A percentile compares a stretch with the other conserved stretches of the same genome.
Evolutionary conservation across 2,113 vertebrate genomes (phyloP).

Genomic region (Protobothrops flavoviridis): DNA sequence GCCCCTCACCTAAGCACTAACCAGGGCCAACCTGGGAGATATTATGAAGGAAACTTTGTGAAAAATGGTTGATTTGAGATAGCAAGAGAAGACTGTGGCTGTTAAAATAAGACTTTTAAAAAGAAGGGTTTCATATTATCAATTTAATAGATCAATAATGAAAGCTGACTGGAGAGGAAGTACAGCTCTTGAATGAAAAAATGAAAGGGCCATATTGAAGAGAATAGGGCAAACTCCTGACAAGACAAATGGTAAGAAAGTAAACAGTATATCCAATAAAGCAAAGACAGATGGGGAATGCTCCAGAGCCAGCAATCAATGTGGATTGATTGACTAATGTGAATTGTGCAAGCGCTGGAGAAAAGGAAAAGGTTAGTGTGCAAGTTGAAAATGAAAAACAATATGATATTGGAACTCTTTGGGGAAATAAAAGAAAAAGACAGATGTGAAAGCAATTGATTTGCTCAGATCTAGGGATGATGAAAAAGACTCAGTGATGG

Average conservation of each 20-base stretch:
- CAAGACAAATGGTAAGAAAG: background rate
- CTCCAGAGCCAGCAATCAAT: constrained; percentile 37
- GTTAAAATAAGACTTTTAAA: background rate
- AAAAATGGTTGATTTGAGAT: background rate
- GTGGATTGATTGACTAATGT: constrained; percentile 46
- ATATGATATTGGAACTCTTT: constrained; percentile 46
- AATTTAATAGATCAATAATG: constrained; percentile 6
- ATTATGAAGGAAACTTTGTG: background rate
- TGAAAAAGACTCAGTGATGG: constrained; percentile 36
- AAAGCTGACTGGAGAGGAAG: constrained; percentile 16
- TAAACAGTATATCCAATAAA: constrained; percentile 33
- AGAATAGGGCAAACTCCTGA: constrained; percentile 11
- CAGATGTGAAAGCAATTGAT: constrained; percentile 55
- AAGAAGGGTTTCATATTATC: background rate
- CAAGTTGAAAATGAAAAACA: constrained; percentile 45
- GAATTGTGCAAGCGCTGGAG: constrained; percentile 42
- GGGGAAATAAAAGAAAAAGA: constrained; percentile 35
- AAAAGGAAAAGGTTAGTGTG: constrained; percentile 21
- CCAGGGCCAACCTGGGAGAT: background rate
- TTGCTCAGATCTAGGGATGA: constrained; percentile 33
- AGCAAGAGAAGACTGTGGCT: background rate
- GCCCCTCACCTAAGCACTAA: background rate
- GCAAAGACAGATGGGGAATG: constrained; percentile 27
- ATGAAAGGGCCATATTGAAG: background rate
- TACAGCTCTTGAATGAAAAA: constrained; percentile 34